Percentiles rank a stretch among this genome's conserved stretches.
phyloP scores from a whole-genome alignment of 2,888 invertebrate genomes.

The Cephus sareptanus region DNA sequence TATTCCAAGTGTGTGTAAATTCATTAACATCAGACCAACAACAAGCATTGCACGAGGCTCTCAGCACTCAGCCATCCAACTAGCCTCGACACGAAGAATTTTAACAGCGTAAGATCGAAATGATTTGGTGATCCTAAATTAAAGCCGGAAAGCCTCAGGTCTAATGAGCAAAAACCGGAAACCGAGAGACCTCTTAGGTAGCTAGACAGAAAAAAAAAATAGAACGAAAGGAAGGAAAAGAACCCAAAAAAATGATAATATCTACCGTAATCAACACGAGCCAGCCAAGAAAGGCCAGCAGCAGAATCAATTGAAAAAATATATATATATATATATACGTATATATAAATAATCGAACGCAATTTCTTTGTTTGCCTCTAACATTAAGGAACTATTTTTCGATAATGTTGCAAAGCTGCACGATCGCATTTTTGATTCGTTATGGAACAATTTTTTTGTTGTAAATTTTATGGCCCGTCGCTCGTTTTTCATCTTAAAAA shows the following conservation, averaged over 20 bases:
- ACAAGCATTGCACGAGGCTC: constrained; percentile 82
- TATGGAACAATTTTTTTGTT: neutral
- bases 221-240: constrained; percentile 24
- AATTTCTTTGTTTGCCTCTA: neutral
- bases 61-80: constrained; percentile 65
- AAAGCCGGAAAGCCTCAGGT: neutral
- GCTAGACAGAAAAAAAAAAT: neutral
- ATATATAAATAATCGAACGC: neutral
- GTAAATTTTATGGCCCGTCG: neutral
- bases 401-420: neutral
- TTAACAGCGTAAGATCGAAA: neutral
- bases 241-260: neutral
- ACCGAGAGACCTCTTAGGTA: constrained; percentile 1
- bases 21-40: constrained; percentile 84
- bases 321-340: neutral
- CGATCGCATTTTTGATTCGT: neutral
- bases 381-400: neutral
- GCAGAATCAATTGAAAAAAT: neutral
- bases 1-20: constrained; percentile 84
- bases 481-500: neutral
- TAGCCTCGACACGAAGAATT: constrained; percentile 13
- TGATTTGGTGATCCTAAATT: neutral
- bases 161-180: neutral
- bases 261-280: neutral
- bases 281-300: neutral